Conservation (phyloP, 2,797 vertebrate species). For the Hapalemur alaotrensis region DNA sequence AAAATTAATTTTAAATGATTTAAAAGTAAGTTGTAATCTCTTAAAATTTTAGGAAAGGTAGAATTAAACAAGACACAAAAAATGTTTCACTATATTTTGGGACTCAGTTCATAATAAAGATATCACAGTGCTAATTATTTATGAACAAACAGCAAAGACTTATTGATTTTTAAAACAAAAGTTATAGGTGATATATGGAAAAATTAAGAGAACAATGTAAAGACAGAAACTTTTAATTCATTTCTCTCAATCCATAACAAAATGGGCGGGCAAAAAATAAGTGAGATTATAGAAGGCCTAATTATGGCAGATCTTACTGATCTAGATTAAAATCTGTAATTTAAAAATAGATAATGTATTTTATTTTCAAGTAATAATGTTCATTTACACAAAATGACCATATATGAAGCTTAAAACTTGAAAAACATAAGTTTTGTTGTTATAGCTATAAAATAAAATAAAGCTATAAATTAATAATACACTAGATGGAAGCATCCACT, state of each 20-base stretch:
- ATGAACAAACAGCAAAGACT: neutral
- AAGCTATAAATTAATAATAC: neutral
- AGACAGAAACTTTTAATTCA: neutral
- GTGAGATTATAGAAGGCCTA: neutral
- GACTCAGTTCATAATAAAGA: neutral
- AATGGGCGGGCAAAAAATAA: neutral
- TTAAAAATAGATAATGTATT: neutral
- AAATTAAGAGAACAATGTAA: neutral
- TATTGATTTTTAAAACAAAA: neutral
- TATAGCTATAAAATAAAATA: neutral
- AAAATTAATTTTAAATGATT: neutral
- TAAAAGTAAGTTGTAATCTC: neutral
- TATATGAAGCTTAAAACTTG: neutral
- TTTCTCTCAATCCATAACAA: neutral
- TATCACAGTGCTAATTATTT: neutral
- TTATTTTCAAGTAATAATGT: neutral
- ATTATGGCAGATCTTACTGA: neutral
- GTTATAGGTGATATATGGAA: neutral
- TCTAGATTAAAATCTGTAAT: neutral
- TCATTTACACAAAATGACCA: neutral
- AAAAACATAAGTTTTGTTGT: neutral
- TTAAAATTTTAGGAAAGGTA: neutral
- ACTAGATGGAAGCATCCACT: neutral
- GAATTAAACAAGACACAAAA: neutral
- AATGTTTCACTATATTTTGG: neutral